phyloP scores from a whole-genome alignment of 1,140 invertebrate species.

The Oedothorax gibbosus region DNA sequence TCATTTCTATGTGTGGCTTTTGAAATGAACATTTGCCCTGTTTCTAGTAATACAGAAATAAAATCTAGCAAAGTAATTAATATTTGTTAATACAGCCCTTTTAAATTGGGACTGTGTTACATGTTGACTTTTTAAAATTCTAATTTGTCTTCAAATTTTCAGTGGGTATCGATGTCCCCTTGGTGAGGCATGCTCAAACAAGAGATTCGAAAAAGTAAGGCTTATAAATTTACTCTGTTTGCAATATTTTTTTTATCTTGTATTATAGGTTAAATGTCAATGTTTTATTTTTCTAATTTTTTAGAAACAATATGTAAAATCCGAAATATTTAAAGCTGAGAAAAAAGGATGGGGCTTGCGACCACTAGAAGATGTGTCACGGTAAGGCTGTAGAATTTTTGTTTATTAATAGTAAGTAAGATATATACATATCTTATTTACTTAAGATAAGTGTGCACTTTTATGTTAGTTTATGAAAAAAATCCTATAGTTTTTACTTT shows the following conservation, averaged over 20 bases:
- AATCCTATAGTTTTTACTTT: no score
- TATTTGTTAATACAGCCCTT: no score
- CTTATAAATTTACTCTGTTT: not conserved
- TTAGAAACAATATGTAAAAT: slow-evolving; percentile 80
- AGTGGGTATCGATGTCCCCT: slow-evolving; percentile 90
- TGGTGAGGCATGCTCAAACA: slow-evolving; percentile 91
- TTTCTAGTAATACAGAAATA: no score
- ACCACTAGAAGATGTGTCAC: slow-evolving; percentile 77
- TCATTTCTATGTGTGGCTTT: no score
- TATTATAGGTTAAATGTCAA: not conserved
- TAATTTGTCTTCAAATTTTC: slow-evolving; percentile 41
- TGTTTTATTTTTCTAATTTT: slow-evolving; percentile 31
- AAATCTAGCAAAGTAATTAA: no score
- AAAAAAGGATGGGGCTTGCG: slow-evolving; percentile 94
- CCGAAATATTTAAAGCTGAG: slow-evolving; percentile 90
- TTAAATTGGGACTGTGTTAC: no score
- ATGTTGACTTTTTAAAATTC: no score
- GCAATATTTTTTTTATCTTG: not conserved
- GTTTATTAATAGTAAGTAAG: no score
- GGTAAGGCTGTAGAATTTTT: slow-evolving; percentile 28
- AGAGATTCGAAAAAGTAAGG: slow-evolving; percentile 84
- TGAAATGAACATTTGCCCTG: no score
- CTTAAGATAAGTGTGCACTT: no score
- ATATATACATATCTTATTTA: no score
- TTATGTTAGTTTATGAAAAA: no score